Evolutionary conservation across 2,113 vertebrate species (phyloP), one percentile per base, ranked within the genome.

Genomic region (Serilophus lunatus): DNA sequence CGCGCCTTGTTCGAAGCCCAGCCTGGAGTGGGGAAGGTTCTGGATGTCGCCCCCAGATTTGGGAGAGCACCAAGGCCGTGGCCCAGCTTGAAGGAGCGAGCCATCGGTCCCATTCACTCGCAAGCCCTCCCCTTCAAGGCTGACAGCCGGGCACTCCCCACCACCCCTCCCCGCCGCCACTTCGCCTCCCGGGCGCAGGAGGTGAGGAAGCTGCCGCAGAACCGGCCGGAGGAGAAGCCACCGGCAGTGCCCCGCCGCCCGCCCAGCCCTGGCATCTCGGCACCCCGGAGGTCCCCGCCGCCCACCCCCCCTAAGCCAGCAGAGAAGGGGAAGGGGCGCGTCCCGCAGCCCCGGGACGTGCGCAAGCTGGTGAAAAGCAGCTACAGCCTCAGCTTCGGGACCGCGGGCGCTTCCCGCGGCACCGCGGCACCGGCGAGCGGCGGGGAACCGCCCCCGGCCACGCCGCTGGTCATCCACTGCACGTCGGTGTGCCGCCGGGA

Each of bases 311-410:
- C 56, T 4, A 26, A 83, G 29, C 60, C 16, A 1, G 70, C 57
- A 14, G 80, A 69, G 12, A 94, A 88, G 51, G 80, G 69, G 28
- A 93, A 89, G 44, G 81, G 40, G 5, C 51, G 47, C 53, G 75
- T 88, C 49, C 98, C 98, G 44, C 98, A 98, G 96, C 98, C 98
- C 38, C 98, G 99, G 88, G 99, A 99, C 42, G 98, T 99, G 40
- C 98, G 98, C 87, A 98, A 98, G 88, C 97, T 99, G 69, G 98
- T 99, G 50, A 99, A 99, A 97, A 99, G 98, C 95, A 98, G 98
- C 7, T 99, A 99, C 72, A 98, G 97, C 78, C 97, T 99, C 28
- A 98, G 98, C 72, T 99, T 99, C 20, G 98, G 98, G 6, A 50
- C 71, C 6, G 19, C 93, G 95, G 1, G 92, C 76, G 1, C 56